Evolutionary conservation across 1,140 invertebrate species (phyloP).

Genomic region (Drosophila bocqueti): DNA sequence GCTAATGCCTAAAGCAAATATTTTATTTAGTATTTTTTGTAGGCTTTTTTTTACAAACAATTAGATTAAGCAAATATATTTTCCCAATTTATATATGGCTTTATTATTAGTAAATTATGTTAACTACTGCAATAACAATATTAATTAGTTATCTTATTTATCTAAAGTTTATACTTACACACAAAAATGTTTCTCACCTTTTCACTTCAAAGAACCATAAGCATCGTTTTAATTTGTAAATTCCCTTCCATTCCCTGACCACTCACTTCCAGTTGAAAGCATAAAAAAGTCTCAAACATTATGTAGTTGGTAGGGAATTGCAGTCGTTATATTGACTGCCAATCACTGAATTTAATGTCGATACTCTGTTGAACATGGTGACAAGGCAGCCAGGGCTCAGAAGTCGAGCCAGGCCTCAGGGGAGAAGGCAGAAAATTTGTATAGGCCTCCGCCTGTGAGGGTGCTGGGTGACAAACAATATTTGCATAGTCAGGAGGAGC

Average conservation of each 20-base stretch:
- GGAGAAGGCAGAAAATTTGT: conserved; percentile 21
- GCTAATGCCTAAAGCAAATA: no score
- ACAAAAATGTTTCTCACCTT: background rate
- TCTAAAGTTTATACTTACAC: background rate
- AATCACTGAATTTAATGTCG: conserved; percentile 30
- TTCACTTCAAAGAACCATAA: background rate
- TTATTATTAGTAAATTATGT: background rate
- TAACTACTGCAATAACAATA: background rate
- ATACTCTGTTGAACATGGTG: conserved; percentile 24
- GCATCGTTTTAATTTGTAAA: background rate
- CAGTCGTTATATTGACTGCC: conserved; percentile 12
- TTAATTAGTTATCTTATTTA: background rate
- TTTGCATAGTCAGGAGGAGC: conserved; percentile 22
- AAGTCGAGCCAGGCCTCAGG: background rate
- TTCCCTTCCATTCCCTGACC: background rate
- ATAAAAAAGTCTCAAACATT: background rate
- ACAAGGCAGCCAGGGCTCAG: conserved; percentile 18
- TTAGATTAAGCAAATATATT: background rate
- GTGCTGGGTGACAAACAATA: conserved; percentile 23
- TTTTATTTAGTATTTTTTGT: no score
- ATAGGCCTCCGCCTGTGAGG: conserved; percentile 18
- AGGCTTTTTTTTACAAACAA: no score
- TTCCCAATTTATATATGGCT: no score
- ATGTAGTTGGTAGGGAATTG: conserved; percentile 4
- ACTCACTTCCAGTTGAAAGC: background rate